A percentile compares a stretch with the other conserved stretches of the same genome.
phyloP scores from a whole-genome alignment of 2,113 vertebrate genomes.

The Anarrhichthys ocellatus region DNA sequence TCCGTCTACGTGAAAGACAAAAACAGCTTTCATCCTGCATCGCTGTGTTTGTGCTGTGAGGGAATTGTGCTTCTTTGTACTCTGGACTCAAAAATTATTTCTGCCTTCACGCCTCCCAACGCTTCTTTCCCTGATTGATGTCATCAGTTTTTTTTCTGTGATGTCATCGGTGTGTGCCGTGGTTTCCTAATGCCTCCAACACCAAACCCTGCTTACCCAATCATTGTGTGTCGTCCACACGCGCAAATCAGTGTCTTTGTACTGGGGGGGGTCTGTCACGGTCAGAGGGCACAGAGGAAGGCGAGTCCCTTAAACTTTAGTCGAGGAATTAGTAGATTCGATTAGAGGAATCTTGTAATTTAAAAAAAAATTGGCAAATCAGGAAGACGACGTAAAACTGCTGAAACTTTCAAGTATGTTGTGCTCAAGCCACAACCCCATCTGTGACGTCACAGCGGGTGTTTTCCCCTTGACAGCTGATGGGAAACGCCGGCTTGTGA shows the following conservation, averaged over 20 bases:
- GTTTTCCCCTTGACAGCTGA: conserved; percentile 4
- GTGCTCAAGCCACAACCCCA: rapidly evolving
- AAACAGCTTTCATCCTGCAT: conserved; percentile 34
- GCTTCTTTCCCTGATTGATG: conserved; percentile 58
- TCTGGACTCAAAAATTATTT: conserved; percentile 5
- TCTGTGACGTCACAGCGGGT: background rate
- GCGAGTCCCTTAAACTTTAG: background rate
- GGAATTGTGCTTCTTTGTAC: conserved; percentile 31
- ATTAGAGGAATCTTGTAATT: background rate
- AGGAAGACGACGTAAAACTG: background rate
- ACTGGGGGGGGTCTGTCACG: conserved; percentile 1
- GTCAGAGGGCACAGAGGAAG: conserved; percentile 72
- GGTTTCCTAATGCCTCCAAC: conserved; percentile 56
- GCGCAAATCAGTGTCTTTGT: conserved; percentile 59
- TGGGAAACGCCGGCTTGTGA: conserved; percentile 26
- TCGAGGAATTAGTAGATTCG: background rate
- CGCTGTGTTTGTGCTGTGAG: conserved; percentile 47
- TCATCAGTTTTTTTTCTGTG: conserved; percentile 50
- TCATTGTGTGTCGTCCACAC: conserved; percentile 47
- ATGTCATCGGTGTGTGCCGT: conserved; percentile 69
- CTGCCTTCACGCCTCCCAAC: conserved; percentile 38
- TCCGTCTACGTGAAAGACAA: background rate
- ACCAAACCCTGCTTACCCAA: conserved; percentile 12
- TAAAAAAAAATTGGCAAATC: background rate
- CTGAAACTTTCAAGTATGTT: background rate